Conservation (phyloP, 1,140 invertebrate genomes). For the Drosophila parabipectinata region DNA sequence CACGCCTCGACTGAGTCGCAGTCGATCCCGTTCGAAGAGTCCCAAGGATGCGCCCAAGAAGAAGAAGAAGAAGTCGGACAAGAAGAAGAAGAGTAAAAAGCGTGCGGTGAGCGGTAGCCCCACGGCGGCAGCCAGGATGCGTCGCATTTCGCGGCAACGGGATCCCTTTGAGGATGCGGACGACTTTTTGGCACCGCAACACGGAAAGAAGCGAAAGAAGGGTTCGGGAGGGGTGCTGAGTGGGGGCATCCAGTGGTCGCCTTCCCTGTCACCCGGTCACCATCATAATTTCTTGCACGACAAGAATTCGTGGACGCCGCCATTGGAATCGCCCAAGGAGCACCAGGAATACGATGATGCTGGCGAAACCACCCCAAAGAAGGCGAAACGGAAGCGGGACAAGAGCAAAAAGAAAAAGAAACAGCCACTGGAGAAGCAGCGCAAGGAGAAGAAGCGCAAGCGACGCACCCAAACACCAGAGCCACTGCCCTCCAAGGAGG, state of each 20-base stretch:
- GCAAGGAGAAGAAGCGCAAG: conserved; percentile 87
- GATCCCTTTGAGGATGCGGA: conserved; percentile 69
- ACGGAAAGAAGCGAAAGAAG: conserved; percentile 52
- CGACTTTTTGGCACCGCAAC: conserved; percentile 58
- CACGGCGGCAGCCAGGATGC: conserved; percentile 36
- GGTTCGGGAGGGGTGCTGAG: conserved; percentile 2
- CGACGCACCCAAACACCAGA: conserved; percentile 85
- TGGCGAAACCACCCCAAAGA: conserved; percentile 64
- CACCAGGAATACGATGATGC: conserved; percentile 38
- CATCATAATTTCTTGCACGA: conserved; percentile 42
- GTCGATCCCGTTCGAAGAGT: conserved; percentile 63
- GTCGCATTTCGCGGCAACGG: conserved; percentile 68
- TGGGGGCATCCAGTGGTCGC: conserved; percentile 51
- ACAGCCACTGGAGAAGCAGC: conserved; percentile 83
- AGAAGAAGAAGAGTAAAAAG: conserved; percentile 76
- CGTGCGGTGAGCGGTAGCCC: conserved; percentile 63
- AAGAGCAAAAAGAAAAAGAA: conserved; percentile 82
- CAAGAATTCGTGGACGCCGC: conserved; percentile 80
- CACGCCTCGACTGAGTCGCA: conserved; percentile 66
- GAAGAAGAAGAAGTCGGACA: conserved; percentile 73
- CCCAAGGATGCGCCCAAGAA: conserved; percentile 56
- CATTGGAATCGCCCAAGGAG: conserved; percentile 84
- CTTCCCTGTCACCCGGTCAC: conserved; percentile 66
- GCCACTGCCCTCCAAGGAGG: conserved; percentile 91
- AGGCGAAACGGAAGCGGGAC: conserved; percentile 79